Conservation (phyloP, 2,888 invertebrate species). For the Yponomeuta malinellus region DNA sequence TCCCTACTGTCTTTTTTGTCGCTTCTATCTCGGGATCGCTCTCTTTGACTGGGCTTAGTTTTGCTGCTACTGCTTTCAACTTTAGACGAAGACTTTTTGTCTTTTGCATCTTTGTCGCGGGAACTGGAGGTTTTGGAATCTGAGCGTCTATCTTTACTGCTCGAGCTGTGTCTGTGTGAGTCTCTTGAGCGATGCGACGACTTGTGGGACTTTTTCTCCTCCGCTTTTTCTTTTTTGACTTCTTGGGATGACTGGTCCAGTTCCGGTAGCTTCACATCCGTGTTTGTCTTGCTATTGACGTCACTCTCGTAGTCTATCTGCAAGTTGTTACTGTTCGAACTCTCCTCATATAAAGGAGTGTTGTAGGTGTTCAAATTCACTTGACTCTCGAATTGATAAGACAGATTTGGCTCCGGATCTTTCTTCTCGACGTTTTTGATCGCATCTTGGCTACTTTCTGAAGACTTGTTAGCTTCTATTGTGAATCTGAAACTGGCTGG, state of each 20-base stretch:
- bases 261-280: slow-evolving; percentile 47
- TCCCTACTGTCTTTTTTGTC: slow-evolving; percentile 59
- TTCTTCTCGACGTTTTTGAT: slow-evolving; percentile 41
- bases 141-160: slow-evolving; percentile 56
- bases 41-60: slow-evolving; percentile 51
- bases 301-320: slow-evolving; percentile 70
- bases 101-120: slow-evolving; percentile 44
- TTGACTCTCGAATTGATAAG: slow-evolving; percentile 59
- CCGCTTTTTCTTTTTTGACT: slow-evolving; percentile 47
- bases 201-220: slow-evolving; percentile 54
- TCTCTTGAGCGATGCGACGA: slow-evolving; percentile 62
- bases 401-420: slow-evolving; percentile 40
- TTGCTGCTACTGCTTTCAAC: slow-evolving; percentile 42
- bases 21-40: slow-evolving; percentile 47
- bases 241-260: slow-evolving; percentile 43
- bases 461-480: slow-evolving; percentile 49
- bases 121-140: slow-evolving; percentile 59
- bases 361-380: slow-evolving; percentile 56
- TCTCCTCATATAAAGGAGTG: slow-evolving; percentile 62
- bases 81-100: slow-evolving; percentile 49
- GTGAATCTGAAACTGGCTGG: slow-evolving; percentile 51
- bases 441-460: slow-evolving; percentile 41
- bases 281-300: slow-evolving; percentile 61
- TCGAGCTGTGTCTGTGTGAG: slow-evolving; percentile 51
- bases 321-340: slow-evolving; percentile 62